phyloP scores from a whole-genome alignment of 2,888 invertebrate species.

The Erebia epiphron region DNA sequence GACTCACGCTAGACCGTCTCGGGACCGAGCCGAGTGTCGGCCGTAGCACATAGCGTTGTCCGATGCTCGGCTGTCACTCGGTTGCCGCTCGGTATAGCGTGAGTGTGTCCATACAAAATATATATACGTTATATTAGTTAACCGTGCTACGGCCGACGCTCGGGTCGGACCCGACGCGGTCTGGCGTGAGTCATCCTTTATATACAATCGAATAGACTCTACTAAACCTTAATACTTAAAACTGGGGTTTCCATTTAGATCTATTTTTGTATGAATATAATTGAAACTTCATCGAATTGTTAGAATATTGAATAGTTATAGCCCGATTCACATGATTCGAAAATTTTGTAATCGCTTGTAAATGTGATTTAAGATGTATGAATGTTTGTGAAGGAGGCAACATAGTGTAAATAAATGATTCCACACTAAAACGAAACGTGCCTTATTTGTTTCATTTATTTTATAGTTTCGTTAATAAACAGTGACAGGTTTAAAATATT shows the following conservation, averaged over 20 bases:
- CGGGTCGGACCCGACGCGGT: too few species aligned
- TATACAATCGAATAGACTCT: background rate
- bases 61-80: too few species aligned
- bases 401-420: constrained; percentile 30
- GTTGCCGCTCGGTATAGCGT: too few species aligned
- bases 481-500: too few species aligned
- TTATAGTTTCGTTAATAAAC: background rate
- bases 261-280: constrained; percentile 17
- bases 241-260: background rate
- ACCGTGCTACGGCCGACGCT: too few species aligned
- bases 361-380: background rate
- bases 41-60: too few species aligned
- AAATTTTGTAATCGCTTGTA: constrained; percentile 6
- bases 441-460: constrained; percentile 20
- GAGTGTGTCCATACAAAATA: too few species aligned
- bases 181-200: too few species aligned
- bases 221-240: background rate
- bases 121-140: too few species aligned
- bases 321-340: background rate
- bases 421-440: background rate
- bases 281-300: constrained; percentile 4
- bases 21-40: too few species aligned
- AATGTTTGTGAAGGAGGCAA: constrained; percentile 1
- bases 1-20: too few species aligned
- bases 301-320: background rate